phyloP scores from a whole-genome alignment of 2,888 invertebrate species.

The Macrosiphum euphorbiae region DNA sequence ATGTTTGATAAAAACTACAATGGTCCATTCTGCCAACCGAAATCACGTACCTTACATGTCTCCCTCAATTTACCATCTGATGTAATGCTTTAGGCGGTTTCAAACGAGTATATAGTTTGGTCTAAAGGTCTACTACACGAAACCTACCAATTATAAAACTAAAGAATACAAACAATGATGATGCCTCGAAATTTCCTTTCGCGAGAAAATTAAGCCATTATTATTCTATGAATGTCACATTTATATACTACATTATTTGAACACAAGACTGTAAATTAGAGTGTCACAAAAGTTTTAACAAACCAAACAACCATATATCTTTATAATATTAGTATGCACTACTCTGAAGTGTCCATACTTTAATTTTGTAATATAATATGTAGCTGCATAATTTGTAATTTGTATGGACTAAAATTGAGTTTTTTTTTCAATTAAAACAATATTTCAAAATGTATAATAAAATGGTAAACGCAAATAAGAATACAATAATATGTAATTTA shows the following conservation, averaged over 20 bases:
- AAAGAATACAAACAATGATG: conserved; percentile 32
- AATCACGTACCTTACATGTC: not conserved
- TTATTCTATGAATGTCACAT: conserved; percentile 34
- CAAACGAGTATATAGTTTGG: not conserved
- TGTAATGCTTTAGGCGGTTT: not conserved
- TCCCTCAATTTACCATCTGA: not conserved
- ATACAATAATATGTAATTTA: not conserved
- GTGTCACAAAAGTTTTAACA: conserved; percentile 10
- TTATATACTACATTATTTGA: not conserved
- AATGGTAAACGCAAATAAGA: not conserved
- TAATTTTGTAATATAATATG: not conserved
- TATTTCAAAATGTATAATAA: not conserved
- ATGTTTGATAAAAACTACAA: not conserved
- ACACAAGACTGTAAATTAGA: not conserved
- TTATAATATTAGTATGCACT: not conserved
- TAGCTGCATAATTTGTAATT: not conserved
- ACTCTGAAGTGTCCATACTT: not conserved
- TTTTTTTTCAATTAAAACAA: no score
- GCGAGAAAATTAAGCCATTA: not conserved
- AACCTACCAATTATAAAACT: not conserved
- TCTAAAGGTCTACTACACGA: not conserved
- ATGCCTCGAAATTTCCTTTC: not conserved
- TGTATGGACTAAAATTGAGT: no score
- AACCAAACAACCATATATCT: not conserved
- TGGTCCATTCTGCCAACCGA: not conserved